phyloP scores from a whole-genome alignment of 2,888 invertebrate species.

The Rhagonycha lutea region DNA sequence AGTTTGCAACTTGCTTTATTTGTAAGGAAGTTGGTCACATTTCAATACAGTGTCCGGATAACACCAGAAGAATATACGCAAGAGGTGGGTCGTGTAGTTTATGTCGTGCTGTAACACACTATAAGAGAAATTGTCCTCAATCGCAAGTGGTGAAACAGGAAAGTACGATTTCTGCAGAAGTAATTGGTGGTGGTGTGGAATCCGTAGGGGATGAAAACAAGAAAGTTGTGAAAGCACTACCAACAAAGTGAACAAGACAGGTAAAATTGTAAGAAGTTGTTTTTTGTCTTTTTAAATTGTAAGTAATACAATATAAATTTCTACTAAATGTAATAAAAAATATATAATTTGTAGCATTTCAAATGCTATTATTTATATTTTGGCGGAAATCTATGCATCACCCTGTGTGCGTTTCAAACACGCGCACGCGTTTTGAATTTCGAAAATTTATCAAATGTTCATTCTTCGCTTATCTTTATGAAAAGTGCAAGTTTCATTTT shows the following conservation, averaged over 20 bases:
- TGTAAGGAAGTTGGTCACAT: slow-evolving; percentile 88
- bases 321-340: neutral
- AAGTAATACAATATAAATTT: neutral
- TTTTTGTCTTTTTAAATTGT: neutral
- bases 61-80: slow-evolving; percentile 84
- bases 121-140: slow-evolving; percentile 79
- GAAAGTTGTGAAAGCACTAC: neutral
- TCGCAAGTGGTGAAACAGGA: slow-evolving; percentile 46
- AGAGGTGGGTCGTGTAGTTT: slow-evolving; percentile 81
- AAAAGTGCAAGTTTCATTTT: too few relatives aligned
- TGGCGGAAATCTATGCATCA: too few relatives aligned
- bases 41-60: slow-evolving; percentile 85
- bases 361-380: too few relatives aligned
- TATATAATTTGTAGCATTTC: too few relatives aligned
- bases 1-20: slow-evolving; percentile 87
- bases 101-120: slow-evolving; percentile 85
- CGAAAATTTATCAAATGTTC: too few relatives aligned
- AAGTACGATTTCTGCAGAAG: slow-evolving; percentile 39
- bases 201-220: slow-evolving; percentile 31
- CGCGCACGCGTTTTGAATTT: too few relatives aligned
- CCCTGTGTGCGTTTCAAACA: too few relatives aligned
- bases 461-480: too few relatives aligned
- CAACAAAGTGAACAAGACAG: neutral
- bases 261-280: neutral
- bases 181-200: slow-evolving; percentile 46